A percentile compares a stretch with the other conserved stretches of the same genome.
Evolutionary conservation across 2,888 invertebrate species (phyloP).

Genomic region (Gymnocheta viridis): DNA sequence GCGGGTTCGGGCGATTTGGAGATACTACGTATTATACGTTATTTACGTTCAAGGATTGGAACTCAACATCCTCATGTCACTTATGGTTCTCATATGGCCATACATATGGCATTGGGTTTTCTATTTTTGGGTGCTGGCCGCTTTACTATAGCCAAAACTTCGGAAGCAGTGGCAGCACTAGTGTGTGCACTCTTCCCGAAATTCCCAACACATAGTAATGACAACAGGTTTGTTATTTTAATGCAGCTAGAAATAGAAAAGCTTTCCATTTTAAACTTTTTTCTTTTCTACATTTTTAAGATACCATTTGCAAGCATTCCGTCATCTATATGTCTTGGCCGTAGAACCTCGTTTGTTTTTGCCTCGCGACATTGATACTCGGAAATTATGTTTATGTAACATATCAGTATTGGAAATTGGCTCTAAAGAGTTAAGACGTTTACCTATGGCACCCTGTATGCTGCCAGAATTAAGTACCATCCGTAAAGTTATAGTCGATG

Average conservation of each 20-base stretch:
- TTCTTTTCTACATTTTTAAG: conserved; percentile 82
- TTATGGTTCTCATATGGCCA: conserved; percentile 96
- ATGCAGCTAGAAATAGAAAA: neutral
- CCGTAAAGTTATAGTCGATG: conserved; percentile 89
- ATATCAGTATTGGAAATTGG: conserved; percentile 84
- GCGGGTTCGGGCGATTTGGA: conserved; percentile 95
- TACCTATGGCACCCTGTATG: conserved; percentile 91
- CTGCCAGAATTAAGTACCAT: conserved; percentile 91
- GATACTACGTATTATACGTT: conserved; percentile 91
- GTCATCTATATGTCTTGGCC: conserved; percentile 97
- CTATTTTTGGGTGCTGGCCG: conserved; percentile 97
- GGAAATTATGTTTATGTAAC: conserved; percentile 91
- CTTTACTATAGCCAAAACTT: conserved; percentile 91
- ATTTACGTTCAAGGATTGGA: conserved; percentile 91
- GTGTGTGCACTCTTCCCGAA: conserved; percentile 98
- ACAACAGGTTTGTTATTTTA: conserved; percentile 89
- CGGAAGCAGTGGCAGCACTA: conserved; percentile 93
- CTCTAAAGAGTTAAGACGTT: conserved; percentile 82
- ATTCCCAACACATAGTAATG: conserved; percentile 97
- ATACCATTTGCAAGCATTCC: conserved; percentile 97
- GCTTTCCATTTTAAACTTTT: conserved; percentile 33
- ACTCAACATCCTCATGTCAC: conserved; percentile 88
- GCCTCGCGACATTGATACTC: conserved; percentile 92
- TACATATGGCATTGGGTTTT: conserved; percentile 97
- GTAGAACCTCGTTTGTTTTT: conserved; percentile 94